These are phyloP conservation scores for Ericerus pela DNA, from an alignment of 1,140 invertebrate species.

Conservation along the genomic window DNA sequence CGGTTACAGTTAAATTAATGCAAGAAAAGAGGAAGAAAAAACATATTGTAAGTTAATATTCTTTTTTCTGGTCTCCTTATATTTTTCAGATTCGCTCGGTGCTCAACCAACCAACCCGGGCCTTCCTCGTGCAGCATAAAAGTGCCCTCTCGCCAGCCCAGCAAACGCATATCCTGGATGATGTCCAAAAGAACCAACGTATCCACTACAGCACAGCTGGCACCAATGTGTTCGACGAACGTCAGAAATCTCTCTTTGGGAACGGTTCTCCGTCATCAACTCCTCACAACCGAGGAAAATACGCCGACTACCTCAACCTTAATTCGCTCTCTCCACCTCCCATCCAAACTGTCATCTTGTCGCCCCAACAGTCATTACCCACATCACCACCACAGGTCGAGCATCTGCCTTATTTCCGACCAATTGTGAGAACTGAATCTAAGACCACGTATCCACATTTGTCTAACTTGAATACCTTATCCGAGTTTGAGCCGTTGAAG, in stretches of 20 bases:
- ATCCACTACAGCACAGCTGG: background rate
- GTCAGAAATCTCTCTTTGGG: background rate
- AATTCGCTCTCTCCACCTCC: background rate
- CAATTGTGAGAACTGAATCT: too few species aligned
- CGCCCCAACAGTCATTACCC: conserved; percentile 18
- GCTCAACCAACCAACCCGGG: conserved; percentile 20
- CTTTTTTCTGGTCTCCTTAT: too few species aligned
- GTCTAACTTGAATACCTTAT: too few species aligned
- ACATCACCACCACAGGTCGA: too few species aligned
- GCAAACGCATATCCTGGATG: conserved; percentile 25
- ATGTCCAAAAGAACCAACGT: conserved; percentile 20
- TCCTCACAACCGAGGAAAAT: conserved; percentile 5
- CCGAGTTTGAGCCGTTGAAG: too few species aligned
- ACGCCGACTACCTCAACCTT: conserved; percentile 12
- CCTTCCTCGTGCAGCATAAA: conserved; percentile 13
- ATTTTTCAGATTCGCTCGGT: conserved; percentile 22
- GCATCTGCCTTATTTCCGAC: too few species aligned
- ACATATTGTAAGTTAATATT: too few species aligned
- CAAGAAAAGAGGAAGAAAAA: too few species aligned
- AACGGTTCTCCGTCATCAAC: background rate
- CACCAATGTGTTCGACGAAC: background rate
- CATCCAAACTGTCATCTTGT: conserved; percentile 19
- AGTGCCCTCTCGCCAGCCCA: conserved; percentile 23
- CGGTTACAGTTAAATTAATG: too few species aligned
- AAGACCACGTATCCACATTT: too few species aligned